Percentiles rank a stretch among this genome's conserved stretches.
These are phyloP conservation scores for Anolis sagrei DNA, from an alignment of 2,113 vertebrate species.

Conservation along the genomic window DNA sequence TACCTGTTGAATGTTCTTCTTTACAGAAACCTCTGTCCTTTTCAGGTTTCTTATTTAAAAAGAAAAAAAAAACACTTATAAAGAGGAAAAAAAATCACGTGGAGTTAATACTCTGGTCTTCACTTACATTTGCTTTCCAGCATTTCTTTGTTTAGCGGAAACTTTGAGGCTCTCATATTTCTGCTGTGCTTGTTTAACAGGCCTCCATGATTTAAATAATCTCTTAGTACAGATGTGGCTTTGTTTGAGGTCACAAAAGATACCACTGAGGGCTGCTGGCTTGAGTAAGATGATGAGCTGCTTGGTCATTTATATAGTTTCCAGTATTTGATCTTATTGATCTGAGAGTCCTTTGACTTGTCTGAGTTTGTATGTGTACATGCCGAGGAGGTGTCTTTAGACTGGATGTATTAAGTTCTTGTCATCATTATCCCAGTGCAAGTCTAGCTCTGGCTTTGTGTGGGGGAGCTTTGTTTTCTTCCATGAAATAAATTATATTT, in stretches of 20 bases:
- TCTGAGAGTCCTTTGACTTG: conserved; percentile 29
- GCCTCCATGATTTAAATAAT: conserved; percentile 38
- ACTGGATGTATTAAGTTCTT: conserved; percentile 18
- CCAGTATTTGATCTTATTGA: conserved; percentile 27
- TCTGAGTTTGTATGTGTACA: background rate
- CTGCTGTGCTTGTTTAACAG: conserved; percentile 14
- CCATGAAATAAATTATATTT: background rate
- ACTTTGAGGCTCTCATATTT: conserved; percentile 19
- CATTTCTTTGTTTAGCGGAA: background rate
- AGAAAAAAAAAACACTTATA: background rate
- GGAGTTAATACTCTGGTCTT: background rate
- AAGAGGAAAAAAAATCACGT: background rate
- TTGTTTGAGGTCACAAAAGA: conserved; percentile 34
- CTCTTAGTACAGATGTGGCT: background rate
- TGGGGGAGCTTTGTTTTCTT: background rate
- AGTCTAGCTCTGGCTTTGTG: background rate
- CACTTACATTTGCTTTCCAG: conserved; percentile 13
- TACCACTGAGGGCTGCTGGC: conserved; percentile 11
- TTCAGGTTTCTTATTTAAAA: background rate
- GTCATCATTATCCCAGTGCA: background rate
- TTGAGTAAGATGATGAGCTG: conserved; percentile 12
- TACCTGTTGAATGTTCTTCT: background rate
- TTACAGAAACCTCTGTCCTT: conserved; percentile 3
- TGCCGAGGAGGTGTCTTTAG: background rate
- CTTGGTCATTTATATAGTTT: background rate